Conservation (phyloP, 2,797 vertebrate species). For the Alca torda region DNA sequence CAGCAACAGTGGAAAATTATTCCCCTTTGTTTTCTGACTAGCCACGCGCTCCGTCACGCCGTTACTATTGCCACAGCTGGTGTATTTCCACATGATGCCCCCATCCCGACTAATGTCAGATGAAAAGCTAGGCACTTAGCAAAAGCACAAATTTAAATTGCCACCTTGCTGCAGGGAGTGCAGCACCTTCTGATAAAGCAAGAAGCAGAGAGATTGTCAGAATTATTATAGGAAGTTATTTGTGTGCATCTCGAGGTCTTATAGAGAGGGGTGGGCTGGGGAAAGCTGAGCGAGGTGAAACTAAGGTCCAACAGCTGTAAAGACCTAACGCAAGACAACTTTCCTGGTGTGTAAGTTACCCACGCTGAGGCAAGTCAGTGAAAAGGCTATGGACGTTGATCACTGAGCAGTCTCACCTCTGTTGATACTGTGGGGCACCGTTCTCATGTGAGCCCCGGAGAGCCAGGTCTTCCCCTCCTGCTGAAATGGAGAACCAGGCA, state of each 20-base stretch:
- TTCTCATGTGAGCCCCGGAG: not conserved
- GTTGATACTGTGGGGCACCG: not conserved
- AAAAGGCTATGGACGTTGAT: not conserved
- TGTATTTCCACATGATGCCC: not conserved
- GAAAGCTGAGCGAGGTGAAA: not conserved
- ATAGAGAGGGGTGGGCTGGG: not conserved
- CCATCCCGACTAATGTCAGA: not conserved
- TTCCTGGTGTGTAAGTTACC: not conserved
- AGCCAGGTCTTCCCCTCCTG: not conserved
- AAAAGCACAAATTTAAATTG: conserved; percentile 60
- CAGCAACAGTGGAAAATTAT: not conserved
- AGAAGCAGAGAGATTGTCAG: not conserved
- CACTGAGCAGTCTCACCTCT: not conserved
- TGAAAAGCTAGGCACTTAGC: conserved; percentile 57
- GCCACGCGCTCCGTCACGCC: not conserved
- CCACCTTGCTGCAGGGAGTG: conserved; percentile 14
- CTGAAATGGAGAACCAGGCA: not conserved
- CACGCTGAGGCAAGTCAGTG: not conserved
- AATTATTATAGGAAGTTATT: not conserved
- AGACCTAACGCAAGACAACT: not conserved
- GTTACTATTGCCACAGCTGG: conserved; percentile 6
- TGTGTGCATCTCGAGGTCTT: not conserved
- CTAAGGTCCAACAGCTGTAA: not conserved
- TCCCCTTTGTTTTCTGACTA: conserved; percentile 12
- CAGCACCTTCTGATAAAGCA: conserved; percentile 17